These are phyloP conservation scores for Acipenser transmontanus DNA, from an alignment of 2,797 vertebrate species.

Conservation along the genomic window DNA sequence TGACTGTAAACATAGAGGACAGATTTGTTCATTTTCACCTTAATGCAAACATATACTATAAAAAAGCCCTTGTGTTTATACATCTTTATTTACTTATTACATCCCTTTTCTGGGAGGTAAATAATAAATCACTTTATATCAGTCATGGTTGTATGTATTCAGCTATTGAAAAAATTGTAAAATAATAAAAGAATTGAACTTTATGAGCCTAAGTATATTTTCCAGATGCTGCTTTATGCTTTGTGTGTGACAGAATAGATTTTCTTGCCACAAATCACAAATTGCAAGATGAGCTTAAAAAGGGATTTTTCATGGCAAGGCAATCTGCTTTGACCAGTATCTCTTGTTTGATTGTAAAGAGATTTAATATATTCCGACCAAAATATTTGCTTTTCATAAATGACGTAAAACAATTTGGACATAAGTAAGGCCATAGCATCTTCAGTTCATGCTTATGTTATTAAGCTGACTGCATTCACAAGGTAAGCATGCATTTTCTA, in stretches of 20 bases:
- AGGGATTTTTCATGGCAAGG: background rate
- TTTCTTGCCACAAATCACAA: background rate
- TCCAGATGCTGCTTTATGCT: background rate
- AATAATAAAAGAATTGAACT: background rate
- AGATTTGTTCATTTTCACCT: too few relatives aligned
- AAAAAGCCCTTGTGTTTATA: background rate
- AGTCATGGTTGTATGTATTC: background rate
- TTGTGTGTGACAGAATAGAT: constrained; percentile 4
- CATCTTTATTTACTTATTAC: background rate
- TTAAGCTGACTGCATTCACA: too few relatives aligned
- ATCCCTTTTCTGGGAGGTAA: background rate
- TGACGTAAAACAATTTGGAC: too few relatives aligned
- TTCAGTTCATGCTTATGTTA: too few relatives aligned
- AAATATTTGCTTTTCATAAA: too few relatives aligned
- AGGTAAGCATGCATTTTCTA: too few relatives aligned
- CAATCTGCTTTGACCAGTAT: too few relatives aligned
- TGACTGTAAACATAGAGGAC: too few relatives aligned
- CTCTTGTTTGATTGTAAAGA: too few relatives aligned
- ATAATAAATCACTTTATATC: background rate
- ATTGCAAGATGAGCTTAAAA: background rate
- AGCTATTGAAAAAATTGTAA: background rate
- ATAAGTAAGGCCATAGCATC: too few relatives aligned
- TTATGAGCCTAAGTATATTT: background rate
- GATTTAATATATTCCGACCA: too few relatives aligned
- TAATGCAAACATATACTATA: too few relatives aligned